Conservation (phyloP, 2,797 vertebrate species). For the Protonibea diacanthus region DNA sequence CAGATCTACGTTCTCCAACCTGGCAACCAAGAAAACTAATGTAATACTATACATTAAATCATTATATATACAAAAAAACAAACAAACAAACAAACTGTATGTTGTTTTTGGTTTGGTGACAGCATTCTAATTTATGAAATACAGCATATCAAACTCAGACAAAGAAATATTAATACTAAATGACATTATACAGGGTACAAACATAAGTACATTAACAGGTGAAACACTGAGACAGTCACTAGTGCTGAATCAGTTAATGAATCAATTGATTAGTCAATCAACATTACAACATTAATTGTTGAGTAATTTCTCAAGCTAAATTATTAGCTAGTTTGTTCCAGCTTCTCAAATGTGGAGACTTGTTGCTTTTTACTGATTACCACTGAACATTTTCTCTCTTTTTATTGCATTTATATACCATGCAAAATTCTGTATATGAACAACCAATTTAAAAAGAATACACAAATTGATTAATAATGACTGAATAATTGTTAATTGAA, state of each 20-base stretch:
- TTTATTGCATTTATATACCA: background rate
- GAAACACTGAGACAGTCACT: too few species aligned
- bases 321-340: background rate
- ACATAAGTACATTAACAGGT: too few species aligned
- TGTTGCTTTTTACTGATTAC: background rate
- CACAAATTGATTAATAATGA: background rate
- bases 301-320: background rate
- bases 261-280: too few species aligned
- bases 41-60: background rate
- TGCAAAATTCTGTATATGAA: background rate
- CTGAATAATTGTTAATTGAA: background rate
- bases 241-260: too few species aligned
- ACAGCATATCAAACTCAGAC: background rate
- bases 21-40: conserved; percentile 63
- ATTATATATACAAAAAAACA: background rate
- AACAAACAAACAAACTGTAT: too few species aligned
- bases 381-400: background rate
- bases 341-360: too few species aligned
- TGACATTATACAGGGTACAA: too few species aligned
- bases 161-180: too few species aligned
- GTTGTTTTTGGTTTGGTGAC: background rate
- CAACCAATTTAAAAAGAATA: background rate
- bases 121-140: background rate
- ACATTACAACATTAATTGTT: background rate
- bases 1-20: conserved; percentile 87